Base-by-base conservation (phyloP, 2,888 invertebrate species). In the Noctua comes region DNA sequence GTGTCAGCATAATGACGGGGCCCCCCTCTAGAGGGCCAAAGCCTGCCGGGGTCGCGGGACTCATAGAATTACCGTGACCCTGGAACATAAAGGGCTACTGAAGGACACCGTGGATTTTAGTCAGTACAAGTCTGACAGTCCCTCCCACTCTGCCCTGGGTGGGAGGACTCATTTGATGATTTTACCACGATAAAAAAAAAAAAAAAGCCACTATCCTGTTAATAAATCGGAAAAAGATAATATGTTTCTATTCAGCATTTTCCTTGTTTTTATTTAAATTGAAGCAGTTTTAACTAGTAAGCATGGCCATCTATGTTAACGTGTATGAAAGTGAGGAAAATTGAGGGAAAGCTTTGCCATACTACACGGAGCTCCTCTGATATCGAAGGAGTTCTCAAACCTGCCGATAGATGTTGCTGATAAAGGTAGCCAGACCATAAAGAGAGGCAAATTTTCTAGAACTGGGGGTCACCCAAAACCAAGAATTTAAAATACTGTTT, bases 371-470 rank as follows among this genome's bases (percentile, higher is more conserved):
- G 36, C 46, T 68, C 13, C 36, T 27, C 13, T 24, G 21, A 24
- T 48, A 71, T 13, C 62, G 13, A 76, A 31, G 0, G 1, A 84
- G 87, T 85, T 71, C 76, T 21, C 10, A 46, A 40, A 40, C 13
- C 40, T 65, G 4, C 84, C 87, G 80, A 31, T 75, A 85, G 85
- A 85, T 85, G 84, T n/a, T 36, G 83, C 76, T 84, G 27, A 48
- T 24, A 27, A 18, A 78, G 11, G 10, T 5, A n/a, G n/a, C n/a
- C 6, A 10, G 4, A 31, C 16, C 2, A 10, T 5, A 5, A 27
- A 21, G 1, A 7, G 21, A 21, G 10, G 4, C 18, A 2, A 11
- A 0, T 8, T n/a, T 43, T 27, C 1, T n/a, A 8, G 43, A 46
- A 59, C 31, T 2, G 5, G 0, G 2, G 8, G 5, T 43, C 10